Percentiles rank a stretch among this genome's conserved stretches.
These are phyloP conservation scores for Myanophis thanlyinensis DNA, from an alignment of 2,113 vertebrate genomes.

Conservation along the genomic window DNA sequence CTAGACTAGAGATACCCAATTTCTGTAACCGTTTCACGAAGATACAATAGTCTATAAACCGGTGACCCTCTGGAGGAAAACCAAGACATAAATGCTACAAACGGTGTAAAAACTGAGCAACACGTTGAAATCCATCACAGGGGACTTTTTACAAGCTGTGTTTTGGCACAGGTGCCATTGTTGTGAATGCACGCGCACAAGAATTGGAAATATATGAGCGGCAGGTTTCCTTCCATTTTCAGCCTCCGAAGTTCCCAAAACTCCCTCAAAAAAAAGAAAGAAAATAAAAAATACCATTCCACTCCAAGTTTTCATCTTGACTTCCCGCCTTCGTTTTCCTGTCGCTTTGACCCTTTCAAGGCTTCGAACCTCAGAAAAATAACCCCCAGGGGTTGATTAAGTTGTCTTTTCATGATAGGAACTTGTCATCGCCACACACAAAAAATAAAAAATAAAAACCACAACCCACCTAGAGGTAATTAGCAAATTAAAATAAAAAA, in stretches of 20 bases:
- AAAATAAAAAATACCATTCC: slow-evolving; percentile 3
- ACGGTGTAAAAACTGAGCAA: background rate
- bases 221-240: background rate
- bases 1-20: too few relatives aligned
- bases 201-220: background rate
- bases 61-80: too few relatives aligned
- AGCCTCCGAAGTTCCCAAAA: slow-evolving; percentile 1
- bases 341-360: slow-evolving; percentile 57
- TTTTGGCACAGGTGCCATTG: background rate
- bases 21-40: too few relatives aligned
- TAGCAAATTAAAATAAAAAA: slow-evolving; percentile 73
- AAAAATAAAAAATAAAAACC: slow-evolving; percentile 50
- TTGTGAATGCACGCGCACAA: background rate
- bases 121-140: background rate
- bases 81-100: background rate
- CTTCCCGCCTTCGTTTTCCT: slow-evolving; percentile 41
- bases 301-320: slow-evolving; percentile 35
- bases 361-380: slow-evolving; percentile 64
- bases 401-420: slow-evolving; percentile 82
- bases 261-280: slow-evolving; percentile 25
- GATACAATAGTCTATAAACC: too few relatives aligned
- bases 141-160: background rate
- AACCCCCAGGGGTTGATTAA: slow-evolving; percentile 81
- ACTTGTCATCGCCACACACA: slow-evolving; percentile 83
- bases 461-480: slow-evolving; percentile 73